Base-by-base conservation (phyloP, 2,888 invertebrate genomes). In the Rosalia funebris region DNA sequence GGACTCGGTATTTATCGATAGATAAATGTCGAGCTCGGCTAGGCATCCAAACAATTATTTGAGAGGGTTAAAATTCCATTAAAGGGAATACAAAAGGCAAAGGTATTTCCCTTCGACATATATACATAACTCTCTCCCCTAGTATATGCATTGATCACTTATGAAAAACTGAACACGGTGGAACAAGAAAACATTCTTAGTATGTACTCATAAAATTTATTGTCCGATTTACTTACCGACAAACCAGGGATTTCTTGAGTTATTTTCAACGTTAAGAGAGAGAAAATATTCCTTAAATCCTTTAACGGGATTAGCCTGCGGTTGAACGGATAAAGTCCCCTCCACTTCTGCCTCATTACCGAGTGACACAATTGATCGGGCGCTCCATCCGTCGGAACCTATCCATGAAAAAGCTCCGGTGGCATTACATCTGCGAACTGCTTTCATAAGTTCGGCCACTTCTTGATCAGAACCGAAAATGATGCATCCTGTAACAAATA, bases 391-490 rank as follows among this genome's bases (percentile, higher is more conserved):
- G 75, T 97, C 97, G 20, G 95, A 95, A 0, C 97, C 97, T 34
- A 97, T 95, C 96, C 96, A 97, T 57, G 94, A 92, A 83, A 97
- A 98, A 52, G 89, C 86, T 3, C 92, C 92, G 0, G 96, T 95
- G 7, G 93, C 93, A 77, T 95, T 95, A 63, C 88, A 88, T 2
- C 96, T 85, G 58, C 92, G 87, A 0, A 96, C 94, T 0, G 97
- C 97, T 44, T 91, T 85, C 97, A 98, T 98, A 60, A 98, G 90
- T 32, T 94, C 95, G 0, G 96, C 95, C 5, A 97, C 97, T 84
- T 97, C 97, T 83, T 97, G 97, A 82, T 97, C 97, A 0, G 96
- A 96, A 0, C 93, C 97, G 80, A 95, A 97, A 72, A 97, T 92
- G 62, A 97, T 96, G 50, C 94, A 95, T 53, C 96, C 96, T 96